Conservation (phyloP, 2,113 vertebrate genomes). For the Oreotrochilus melanogaster region DNA sequence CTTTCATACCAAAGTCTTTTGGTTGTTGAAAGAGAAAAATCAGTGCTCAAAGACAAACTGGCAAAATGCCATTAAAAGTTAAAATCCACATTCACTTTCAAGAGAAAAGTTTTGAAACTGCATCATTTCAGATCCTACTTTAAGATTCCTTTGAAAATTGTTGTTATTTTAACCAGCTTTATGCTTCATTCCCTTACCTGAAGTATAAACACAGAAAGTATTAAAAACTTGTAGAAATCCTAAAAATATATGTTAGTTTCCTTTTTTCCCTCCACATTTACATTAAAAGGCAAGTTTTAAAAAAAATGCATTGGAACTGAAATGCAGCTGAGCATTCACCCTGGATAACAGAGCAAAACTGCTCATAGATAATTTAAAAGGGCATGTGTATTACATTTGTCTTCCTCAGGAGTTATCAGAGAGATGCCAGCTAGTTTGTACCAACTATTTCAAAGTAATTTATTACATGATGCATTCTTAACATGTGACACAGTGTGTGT, state of each 20-base stretch:
- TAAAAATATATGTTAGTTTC: not conserved
- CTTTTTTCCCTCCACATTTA: not conserved
- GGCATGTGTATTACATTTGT: not conserved
- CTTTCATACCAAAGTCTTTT: not conserved
- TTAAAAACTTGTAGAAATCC: not conserved
- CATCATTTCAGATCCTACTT: not conserved
- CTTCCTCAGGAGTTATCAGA: slow-evolving; percentile 8
- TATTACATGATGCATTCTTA: slow-evolving; percentile 17
- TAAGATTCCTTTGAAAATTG: not conserved
- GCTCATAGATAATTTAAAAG: slow-evolving; percentile 16
- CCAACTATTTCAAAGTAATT: slow-evolving; percentile 8
- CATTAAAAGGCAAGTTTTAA: not conserved
- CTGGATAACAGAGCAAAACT: slow-evolving; percentile 1
- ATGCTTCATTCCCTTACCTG: not conserved
- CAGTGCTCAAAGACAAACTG: not conserved
- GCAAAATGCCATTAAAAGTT: not conserved
- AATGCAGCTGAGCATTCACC: not conserved
- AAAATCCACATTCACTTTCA: not conserved
- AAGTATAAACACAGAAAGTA: not conserved
- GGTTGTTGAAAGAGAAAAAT: not conserved
- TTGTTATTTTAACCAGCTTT: not conserved
- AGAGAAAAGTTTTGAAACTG: not conserved
- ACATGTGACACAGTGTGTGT: not conserved
- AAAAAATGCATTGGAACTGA: not conserved
- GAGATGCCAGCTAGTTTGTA: slow-evolving; percentile 7